Percentiles rank a stretch among this genome's conserved stretches.
Evolutionary conservation across 2,888 invertebrate species (phyloP).

Genomic region (Pantelozetes paolii): DNA sequence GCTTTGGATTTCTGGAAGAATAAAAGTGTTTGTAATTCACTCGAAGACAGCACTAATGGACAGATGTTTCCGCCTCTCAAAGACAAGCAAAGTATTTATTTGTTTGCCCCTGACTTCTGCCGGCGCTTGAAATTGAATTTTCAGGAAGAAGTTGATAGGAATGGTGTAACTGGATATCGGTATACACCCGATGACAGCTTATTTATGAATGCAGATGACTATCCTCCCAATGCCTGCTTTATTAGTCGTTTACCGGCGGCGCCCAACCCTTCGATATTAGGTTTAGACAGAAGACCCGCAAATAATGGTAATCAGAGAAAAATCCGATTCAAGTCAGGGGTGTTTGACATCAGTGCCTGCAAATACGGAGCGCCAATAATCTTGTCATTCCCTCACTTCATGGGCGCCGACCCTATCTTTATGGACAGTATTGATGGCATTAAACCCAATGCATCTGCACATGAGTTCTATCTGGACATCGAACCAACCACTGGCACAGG

Average conservation of each 20-base stretch:
- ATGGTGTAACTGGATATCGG: conserved; percentile 37
- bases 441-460: conserved; percentile 61
- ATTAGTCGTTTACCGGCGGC: conserved; percentile 32
- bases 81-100: conserved; percentile 30
- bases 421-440: conserved; percentile 63
- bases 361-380: conserved; percentile 69
- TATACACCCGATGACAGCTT: conserved; percentile 34
- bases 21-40: conserved; percentile 40
- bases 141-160: conserved; percentile 2
- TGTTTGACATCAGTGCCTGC: conserved; percentile 42
- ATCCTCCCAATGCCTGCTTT: conserved; percentile 39
- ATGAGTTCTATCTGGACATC: conserved; percentile 68
- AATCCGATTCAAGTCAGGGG: conserved; percentile 41
- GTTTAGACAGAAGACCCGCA: not conserved
- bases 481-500: conserved; percentile 60
- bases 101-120: conserved; percentile 43
- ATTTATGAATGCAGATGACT: conserved; percentile 30
- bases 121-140: conserved; percentile 35
- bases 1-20: conserved; percentile 35
- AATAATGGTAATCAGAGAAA: not conserved
- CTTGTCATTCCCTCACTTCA: conserved; percentile 76
- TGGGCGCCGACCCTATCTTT: conserved; percentile 66
- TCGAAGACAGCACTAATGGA: conserved; percentile 33
- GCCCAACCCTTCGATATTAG: conserved; percentile 1
- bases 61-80: conserved; percentile 40